phyloP scores from a whole-genome alignment of 2,888 invertebrate genomes.

The Andrena chrysosceles region DNA sequence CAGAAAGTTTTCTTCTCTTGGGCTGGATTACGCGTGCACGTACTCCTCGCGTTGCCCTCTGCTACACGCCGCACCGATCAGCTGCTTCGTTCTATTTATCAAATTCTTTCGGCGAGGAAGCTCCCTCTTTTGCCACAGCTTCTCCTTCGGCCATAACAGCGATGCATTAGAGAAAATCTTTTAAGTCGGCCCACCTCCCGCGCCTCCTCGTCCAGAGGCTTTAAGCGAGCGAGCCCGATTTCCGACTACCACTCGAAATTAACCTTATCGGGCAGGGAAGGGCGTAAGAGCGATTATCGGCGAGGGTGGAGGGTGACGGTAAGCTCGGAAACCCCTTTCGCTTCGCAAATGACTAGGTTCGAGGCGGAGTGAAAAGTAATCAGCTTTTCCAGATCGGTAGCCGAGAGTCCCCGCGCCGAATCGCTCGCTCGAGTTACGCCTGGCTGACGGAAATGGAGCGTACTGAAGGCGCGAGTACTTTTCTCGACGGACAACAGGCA shows the following conservation, averaged over 20 bases:
- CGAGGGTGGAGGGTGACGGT: conserved; percentile 27
- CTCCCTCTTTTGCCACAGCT: neutral
- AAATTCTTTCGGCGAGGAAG: conserved; percentile 5
- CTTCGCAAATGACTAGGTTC: conserved; percentile 44
- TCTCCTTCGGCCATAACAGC: neutral
- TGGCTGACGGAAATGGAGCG: conserved; percentile 29
- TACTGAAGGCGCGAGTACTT: neutral
- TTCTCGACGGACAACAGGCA: neutral
- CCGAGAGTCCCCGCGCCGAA: conserved; percentile 36
- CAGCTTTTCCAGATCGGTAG: conserved; percentile 60
- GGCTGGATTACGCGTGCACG: neutral
- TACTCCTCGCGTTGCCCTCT: neutral
- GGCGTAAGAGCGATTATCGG: conserved; percentile 20
- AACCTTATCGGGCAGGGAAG: conserved; percentile 32
- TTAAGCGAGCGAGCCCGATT: conserved; percentile 25
- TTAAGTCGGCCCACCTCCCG: conserved; percentile 8
- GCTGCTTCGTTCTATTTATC: conserved; percentile 22
- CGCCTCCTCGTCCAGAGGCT: neutral
- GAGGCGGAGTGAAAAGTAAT: conserved; percentile 61
- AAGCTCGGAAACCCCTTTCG: conserved; percentile 56
- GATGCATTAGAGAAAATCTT: conserved; percentile 26
- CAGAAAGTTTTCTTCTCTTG: neutral
- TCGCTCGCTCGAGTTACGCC: conserved; percentile 35
- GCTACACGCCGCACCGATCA: conserved; percentile 5
- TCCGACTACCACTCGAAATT: conserved; percentile 41